These are phyloP conservation scores for Octodon degus DNA, from an alignment of 2,113 vertebrate species.

Conservation along the genomic window DNA sequence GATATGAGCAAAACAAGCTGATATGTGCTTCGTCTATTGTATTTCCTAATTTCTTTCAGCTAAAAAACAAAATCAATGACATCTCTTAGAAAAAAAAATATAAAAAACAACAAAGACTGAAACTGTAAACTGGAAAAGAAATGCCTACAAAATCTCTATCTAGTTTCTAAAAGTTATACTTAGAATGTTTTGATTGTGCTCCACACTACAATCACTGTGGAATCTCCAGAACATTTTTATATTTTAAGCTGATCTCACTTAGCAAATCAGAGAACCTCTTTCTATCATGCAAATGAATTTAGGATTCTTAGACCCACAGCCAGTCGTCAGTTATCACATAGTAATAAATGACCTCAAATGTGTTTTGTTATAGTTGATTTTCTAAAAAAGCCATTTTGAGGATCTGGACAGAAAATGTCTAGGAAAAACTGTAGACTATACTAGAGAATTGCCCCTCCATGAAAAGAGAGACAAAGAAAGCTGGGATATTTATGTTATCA, in stretches of 20 bases:
- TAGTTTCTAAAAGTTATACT: neutral
- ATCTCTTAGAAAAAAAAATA: neutral
- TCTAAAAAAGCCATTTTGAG: neutral
- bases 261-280: neutral
- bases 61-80: neutral
- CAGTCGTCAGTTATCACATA: neutral
- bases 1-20: neutral
- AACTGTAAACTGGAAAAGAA: neutral
- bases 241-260: neutral
- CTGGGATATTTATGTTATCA: no score
- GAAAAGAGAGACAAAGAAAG: neutral
- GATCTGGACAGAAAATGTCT: neutral
- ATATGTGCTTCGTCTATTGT: neutral
- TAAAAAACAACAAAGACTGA: conserved; percentile 37
- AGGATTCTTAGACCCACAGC: neutral
- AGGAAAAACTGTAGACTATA: neutral
- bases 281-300: neutral
- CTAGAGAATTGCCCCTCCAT: neutral
- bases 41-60: conserved; percentile 8
- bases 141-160: neutral
- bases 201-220: neutral
- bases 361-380: neutral
- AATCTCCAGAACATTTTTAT: neutral
- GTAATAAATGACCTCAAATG: neutral
- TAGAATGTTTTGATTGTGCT: neutral